Conservation (phyloP, 2,113 vertebrate genomes). For the Nothocercus nigrocapillus region DNA sequence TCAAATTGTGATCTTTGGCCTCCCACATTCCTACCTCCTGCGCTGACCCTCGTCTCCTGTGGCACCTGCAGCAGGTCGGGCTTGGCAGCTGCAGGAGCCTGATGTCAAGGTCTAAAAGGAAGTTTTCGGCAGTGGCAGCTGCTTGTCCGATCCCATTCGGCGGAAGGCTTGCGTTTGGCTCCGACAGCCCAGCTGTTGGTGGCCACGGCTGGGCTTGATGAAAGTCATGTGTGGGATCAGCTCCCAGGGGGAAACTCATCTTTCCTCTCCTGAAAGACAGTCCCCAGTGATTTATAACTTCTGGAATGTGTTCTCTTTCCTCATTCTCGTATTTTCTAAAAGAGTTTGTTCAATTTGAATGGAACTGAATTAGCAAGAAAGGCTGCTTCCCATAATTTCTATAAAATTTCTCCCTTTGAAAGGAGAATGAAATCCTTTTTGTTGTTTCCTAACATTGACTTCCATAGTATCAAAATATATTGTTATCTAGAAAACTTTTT, state of each 20-base stretch:
- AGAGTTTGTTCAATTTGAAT: background rate
- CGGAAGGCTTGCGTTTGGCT: background rate
- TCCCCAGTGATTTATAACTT: background rate
- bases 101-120: slow-evolving; percentile 40
- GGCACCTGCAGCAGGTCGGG: background rate
- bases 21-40: background rate
- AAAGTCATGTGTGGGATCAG: background rate
- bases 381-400: background rate
- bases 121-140: slow-evolving; percentile 54
- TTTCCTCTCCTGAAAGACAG: slow-evolving; percentile 26
- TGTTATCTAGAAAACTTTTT: background rate
- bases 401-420: background rate
- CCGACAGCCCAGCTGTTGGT: background rate
- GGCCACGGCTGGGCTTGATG: slow-evolving; percentile 11
- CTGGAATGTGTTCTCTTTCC: background rate
- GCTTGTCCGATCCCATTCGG: background rate
- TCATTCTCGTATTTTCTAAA: slow-evolving; percentile 12
- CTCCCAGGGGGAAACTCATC: background rate
- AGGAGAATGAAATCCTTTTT: background rate
- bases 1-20: background rate
- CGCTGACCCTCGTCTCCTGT: background rate
- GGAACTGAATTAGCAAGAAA: background rate
- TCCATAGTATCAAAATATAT: background rate
- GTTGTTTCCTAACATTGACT: background rate
- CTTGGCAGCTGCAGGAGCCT: slow-evolving; percentile 38